Evolutionary conservation across 2,113 vertebrate genomes (phyloP).

Genomic region (Alethe castanea): DNA sequence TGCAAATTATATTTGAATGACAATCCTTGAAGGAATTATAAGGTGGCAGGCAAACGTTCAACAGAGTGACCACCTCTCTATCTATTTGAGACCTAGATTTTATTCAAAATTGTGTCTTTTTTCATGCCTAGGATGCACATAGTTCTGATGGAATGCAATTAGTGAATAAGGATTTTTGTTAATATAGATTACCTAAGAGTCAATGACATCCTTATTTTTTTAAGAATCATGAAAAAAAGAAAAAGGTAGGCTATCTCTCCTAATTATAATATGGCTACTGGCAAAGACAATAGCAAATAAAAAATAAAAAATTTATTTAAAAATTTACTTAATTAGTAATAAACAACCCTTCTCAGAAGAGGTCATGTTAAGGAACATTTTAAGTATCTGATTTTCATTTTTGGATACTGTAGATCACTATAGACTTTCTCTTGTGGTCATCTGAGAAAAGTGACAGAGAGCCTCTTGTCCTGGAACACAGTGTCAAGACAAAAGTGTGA

Average conservation of each 20-base stretch:
- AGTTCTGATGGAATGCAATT: neutral
- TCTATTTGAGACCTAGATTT: neutral
- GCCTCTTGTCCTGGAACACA: neutral
- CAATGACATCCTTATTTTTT: neutral
- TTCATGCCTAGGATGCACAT: neutral
- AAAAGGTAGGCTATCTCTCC: neutral
- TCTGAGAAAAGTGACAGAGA: rapidly evolving
- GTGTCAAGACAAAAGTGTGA: neutral
- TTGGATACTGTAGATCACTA: neutral
- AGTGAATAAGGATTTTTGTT: neutral
- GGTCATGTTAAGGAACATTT: neutral
- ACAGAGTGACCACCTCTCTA: neutral
- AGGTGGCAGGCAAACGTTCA: rapidly evolving
- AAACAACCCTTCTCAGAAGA: neutral
- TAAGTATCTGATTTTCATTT: neutral
- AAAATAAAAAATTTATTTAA: neutral
- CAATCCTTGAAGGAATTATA: neutral
- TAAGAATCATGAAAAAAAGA: neutral
- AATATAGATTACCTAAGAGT: neutral
- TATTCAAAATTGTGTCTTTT: neutral
- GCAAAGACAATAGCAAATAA: neutral
- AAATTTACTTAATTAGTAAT: neutral
- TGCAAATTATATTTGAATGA: neutral
- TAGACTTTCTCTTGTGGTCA: neutral
- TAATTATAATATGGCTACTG: neutral